Conservation (phyloP, 2,888 invertebrate species). For the Lasioglossum vierecki region DNA sequence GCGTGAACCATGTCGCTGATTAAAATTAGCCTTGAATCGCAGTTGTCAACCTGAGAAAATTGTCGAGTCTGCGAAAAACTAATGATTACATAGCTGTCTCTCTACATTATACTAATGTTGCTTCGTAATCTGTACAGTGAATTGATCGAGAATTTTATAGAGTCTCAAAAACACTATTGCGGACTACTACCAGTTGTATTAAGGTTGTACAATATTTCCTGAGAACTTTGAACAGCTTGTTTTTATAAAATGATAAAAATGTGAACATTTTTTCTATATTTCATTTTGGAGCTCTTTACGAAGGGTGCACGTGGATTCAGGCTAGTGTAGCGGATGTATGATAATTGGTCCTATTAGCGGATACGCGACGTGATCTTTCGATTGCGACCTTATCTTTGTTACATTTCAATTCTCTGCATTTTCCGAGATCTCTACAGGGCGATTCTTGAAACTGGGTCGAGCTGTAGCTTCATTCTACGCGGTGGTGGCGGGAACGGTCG, state of each 20-base stretch:
- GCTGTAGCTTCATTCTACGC: not conserved
- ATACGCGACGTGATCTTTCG: not conserved
- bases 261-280: not conserved
- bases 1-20: not conserved
- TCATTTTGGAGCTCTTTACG: not conserved
- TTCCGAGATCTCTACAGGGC: not conserved
- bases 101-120: not conserved
- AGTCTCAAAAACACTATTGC: not conserved
- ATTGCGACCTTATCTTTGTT: slow-evolving; percentile 2
- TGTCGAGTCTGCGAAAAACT: not conserved
- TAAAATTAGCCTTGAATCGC: not conserved
- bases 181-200: too few species aligned
- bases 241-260: too few species aligned
- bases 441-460: slow-evolving; percentile 10
- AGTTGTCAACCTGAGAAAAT: not conserved
- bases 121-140: not conserved
- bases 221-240: not conserved
- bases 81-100: not conserved
- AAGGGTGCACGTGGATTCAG: not conserved
- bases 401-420: not conserved
- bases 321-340: not conserved
- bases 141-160: not conserved
- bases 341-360: not conserved
- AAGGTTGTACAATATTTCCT: not conserved
- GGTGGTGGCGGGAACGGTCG: not conserved